Evolutionary conservation across 2,888 invertebrate genomes (phyloP), one percentile per base, ranked within the genome.

Genomic region (Noctuana brunneofusca): DNA sequence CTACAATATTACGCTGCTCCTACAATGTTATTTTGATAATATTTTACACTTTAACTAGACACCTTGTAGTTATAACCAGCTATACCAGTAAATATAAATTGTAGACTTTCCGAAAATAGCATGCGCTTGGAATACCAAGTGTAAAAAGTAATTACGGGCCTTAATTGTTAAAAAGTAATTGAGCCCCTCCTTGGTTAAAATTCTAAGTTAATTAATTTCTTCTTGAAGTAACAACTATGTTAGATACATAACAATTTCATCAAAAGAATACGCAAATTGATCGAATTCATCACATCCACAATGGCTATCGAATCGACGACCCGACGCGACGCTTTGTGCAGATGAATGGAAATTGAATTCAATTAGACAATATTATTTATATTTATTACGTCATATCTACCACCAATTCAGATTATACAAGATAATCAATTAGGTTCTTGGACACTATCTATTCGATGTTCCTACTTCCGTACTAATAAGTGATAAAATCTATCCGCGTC

Each of bases 341-440:
- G 20, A 32, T 52, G 30, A 24, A 54, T 54, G 16, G 54, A 41
- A 54, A 41, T 54, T 24, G 14, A 41, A 54, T 54, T 54, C 11
- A 54, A 22, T 12, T 41, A 16, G 38, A 38, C 24, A 54, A 41
- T 48, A 48, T 24, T 54, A 41, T 16, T 54, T 22, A 35, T 53
- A 20, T 22, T 35, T 54, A 38, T 38, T 22, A 41, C 22, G 41
- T 54, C 41, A 41, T 54, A 41, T 54, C 24, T 22, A 35, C 53
- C 32, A 16, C 14, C 24, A 16, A 54, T 38, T 54, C 14, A 38
- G 38, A 38, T 54, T 41, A 41, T 24, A 16, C 54, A 54, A 38
- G 38, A n/a, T 35, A 53, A 32, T 53, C 54, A 54, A 54, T 38
- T 38, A 54, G 54, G 9, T 22, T 35, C 38, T 32, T 54, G 38